Evolutionary conservation across 2,113 vertebrate species (phyloP).

Genomic region (Myotis yumanensis): DNA sequence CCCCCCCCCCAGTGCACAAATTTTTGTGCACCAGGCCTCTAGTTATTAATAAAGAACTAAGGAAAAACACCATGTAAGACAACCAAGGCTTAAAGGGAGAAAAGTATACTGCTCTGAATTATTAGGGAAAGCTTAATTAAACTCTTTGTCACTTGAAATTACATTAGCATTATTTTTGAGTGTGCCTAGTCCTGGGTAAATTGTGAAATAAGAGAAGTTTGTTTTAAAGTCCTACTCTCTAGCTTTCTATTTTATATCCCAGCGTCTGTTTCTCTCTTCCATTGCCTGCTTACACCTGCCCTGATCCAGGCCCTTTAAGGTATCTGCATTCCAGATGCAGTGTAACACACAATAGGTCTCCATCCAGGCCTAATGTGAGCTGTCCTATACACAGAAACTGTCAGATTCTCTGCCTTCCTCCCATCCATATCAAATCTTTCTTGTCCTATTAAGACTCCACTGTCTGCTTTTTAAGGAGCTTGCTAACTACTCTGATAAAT

Average conservation of each 20-base stretch:
- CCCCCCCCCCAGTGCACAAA: too few relatives aligned
- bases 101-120: neutral
- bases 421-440: neutral
- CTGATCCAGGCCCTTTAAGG: neutral
- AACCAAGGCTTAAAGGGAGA: neutral
- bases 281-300: neutral
- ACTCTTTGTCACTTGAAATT: neutral
- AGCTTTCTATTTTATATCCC: neutral
- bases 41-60: neutral
- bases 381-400: neutral
- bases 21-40: too few relatives aligned
- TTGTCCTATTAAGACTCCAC: neutral
- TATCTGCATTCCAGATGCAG: neutral
- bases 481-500: neutral
- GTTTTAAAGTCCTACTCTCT: neutral
- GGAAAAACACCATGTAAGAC: neutral
- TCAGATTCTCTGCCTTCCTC: neutral
- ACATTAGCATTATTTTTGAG: neutral
- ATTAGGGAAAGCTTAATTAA: constrained; percentile 5
- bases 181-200: neutral
- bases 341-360: neutral
- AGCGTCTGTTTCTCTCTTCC: neutral
- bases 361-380: neutral
- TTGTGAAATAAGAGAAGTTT: neutral
- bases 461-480: neutral